Evolutionary conservation across 1,140 invertebrate species (phyloP).

Genomic region (roundworm (Caenorhabditis elegans)): DNA sequence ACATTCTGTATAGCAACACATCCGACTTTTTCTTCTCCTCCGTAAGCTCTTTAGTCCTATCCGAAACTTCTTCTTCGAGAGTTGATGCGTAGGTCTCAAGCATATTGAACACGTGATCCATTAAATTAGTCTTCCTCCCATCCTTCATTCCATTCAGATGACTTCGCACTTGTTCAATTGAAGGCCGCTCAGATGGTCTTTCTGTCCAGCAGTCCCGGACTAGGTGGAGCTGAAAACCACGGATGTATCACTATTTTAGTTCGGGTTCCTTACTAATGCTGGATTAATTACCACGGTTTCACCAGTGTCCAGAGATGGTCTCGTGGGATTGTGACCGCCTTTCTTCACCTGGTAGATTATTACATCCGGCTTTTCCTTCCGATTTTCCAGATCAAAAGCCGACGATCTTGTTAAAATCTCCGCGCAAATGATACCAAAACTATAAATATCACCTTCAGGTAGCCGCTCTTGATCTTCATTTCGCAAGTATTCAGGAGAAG

Average conservation of each 20-base stretch:
- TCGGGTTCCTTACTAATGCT: neutral
- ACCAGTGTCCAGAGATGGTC: constrained; percentile 25
- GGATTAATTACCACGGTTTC: constrained; percentile 40
- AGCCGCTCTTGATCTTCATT: constrained; percentile 73
- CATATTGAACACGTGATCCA: constrained; percentile 52
- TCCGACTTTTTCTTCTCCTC: constrained; percentile 96
- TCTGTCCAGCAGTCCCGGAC: constrained; percentile 62
- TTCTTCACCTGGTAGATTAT: constrained; percentile 45
- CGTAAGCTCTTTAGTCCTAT: constrained; percentile 85
- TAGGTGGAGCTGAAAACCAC: constrained; percentile 54
- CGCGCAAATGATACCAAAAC: constrained; percentile 86
- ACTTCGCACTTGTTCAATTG: constrained; percentile 41
- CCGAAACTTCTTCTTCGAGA: constrained; percentile 82
- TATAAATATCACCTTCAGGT: constrained; percentile 84
- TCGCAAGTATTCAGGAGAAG: constrained; percentile 80
- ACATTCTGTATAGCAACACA: constrained; percentile 82
- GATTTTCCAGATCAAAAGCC: constrained; percentile 70
- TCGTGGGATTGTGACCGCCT: constrained; percentile 31
- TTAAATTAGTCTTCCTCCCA: constrained; percentile 39
- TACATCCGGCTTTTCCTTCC: constrained; percentile 42
- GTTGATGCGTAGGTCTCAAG: constrained; percentile 46
- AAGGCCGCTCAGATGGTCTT: constrained; percentile 43
- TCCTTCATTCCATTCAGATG: constrained; percentile 49
- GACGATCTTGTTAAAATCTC: constrained; percentile 80
- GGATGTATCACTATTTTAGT: too few relatives aligned